These are phyloP conservation scores for Stenichneumon culpator DNA, from an alignment of 2,888 invertebrate species.

Conservation along the genomic window DNA sequence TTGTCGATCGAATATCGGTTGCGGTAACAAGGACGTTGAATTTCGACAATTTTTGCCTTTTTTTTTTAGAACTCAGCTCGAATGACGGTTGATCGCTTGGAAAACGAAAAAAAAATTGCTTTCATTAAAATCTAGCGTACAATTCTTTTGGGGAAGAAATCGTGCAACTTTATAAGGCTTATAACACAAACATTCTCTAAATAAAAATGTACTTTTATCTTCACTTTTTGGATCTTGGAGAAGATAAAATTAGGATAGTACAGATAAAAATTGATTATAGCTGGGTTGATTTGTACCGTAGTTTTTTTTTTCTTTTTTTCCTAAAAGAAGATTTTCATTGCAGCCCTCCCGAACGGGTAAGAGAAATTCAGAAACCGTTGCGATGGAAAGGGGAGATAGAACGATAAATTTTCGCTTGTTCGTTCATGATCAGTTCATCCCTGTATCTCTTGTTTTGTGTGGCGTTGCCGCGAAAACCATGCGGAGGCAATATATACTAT, in stretches of 20 bases:
- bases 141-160: background rate
- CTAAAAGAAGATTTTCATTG: constrained; percentile 2
- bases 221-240: background rate
- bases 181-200: too few relatives aligned
- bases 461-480: constrained; percentile 45
- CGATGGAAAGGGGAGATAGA: constrained; percentile 32
- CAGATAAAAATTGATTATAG: background rate
- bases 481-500: constrained; percentile 12
- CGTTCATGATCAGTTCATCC: constrained; percentile 33
- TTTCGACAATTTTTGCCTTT: background rate
- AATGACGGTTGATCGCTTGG: constrained; percentile 32
- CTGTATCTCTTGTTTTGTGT: constrained; percentile 40
- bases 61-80: constrained; percentile 26
- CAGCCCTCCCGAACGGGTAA: background rate
- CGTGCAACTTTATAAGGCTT: background rate
- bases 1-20: constrained; percentile 17
- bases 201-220: background rate
- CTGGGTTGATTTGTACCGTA: background rate
- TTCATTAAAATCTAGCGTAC: background rate
- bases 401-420: constrained; percentile 4
- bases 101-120: background rate
- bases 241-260: background rate
- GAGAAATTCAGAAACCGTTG: constrained; percentile 16
- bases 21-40: constrained; percentile 2
- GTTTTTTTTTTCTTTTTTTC: background rate